These are phyloP conservation scores for Cryptus viduatorius DNA, from an alignment of 2,888 invertebrate genomes.

Conservation along the genomic window DNA sequence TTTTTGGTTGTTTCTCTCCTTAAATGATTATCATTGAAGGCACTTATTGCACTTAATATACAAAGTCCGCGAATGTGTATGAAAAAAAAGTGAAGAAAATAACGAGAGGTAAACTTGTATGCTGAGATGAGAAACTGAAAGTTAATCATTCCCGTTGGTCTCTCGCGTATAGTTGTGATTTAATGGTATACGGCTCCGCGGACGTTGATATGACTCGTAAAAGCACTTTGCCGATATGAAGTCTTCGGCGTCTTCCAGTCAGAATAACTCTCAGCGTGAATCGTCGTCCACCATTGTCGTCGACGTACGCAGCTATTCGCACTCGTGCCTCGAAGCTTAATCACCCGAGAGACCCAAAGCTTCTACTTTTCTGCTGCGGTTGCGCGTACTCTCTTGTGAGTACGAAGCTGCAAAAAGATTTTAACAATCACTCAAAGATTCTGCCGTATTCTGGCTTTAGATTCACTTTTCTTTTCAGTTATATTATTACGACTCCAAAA, in stretches of 20 bases:
- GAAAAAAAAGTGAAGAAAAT: conserved; percentile 5
- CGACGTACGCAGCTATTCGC: conserved; percentile 12
- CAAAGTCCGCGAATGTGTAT: neutral
- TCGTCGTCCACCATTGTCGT: conserved; percentile 37
- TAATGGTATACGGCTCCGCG: conserved; percentile 34
- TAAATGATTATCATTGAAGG: neutral
- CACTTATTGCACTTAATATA: neutral
- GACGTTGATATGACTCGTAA: conserved; percentile 55
- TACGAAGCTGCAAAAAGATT: conserved; percentile 18
- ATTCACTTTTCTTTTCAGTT: neutral
- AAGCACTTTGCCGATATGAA: conserved; percentile 59
- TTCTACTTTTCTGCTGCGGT: neutral
- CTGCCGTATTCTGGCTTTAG: conserved; percentile 1
- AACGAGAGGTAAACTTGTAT: neutral
- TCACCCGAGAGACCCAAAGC: conserved; percentile 22
- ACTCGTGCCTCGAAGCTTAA: conserved; percentile 34
- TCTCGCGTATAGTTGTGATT: conserved; percentile 34
- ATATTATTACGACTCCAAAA: too few relatives aligned
- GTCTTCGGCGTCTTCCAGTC: conserved; percentile 9
- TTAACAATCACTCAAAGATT: conserved; percentile 32
- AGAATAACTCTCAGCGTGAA: conserved; percentile 28
- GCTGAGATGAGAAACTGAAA: neutral
- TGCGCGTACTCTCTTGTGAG: conserved; percentile 9
- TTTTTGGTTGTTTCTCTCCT: neutral
- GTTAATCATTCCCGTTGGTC: conserved; percentile 47